Conservation (phyloP, 2,797 vertebrate species). For the Squalus acanthias region DNA sequence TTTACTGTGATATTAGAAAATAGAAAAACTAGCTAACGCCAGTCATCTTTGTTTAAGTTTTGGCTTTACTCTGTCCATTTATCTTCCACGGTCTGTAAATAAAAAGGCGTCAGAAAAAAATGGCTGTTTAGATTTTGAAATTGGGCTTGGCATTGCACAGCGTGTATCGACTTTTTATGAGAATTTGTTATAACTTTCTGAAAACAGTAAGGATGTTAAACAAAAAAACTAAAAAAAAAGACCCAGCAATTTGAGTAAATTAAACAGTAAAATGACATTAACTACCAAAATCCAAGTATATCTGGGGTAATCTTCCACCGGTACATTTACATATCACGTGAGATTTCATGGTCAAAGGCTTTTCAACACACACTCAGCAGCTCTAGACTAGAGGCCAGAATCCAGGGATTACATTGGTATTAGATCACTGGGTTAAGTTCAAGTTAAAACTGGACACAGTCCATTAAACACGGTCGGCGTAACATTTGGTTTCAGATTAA, state of each 20-base stretch:
- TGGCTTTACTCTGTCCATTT: constrained; percentile 11
- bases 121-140: constrained; percentile 26
- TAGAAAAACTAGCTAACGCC: not conserved
- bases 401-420: constrained; percentile 59
- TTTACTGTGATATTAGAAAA: constrained; percentile 2
- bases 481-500: constrained; percentile 43
- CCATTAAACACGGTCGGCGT: constrained; percentile 47
- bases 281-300: constrained; percentile 55
- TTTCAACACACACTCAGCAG: constrained; percentile 56
- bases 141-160: not conserved
- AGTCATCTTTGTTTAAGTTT: constrained; percentile 26
- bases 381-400: constrained; percentile 53
- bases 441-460: constrained; percentile 49
- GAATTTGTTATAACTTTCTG: not conserved
- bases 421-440: constrained; percentile 56
- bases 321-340: constrained; percentile 61
- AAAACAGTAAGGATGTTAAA: constrained; percentile 19
- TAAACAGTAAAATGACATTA: not conserved
- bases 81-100: constrained; percentile 32
- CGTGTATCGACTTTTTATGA: not conserved
- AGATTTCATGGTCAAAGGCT: constrained; percentile 58
- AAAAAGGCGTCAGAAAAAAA: constrained; percentile 36
- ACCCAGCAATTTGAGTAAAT: constrained; percentile 13
- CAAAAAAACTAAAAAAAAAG: not conserved
- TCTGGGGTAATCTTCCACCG: constrained; percentile 62